These are phyloP conservation scores for Pristionchus exspectatus DNA, from an alignment of 2,888 invertebrate genomes.

Conservation along the genomic window DNA sequence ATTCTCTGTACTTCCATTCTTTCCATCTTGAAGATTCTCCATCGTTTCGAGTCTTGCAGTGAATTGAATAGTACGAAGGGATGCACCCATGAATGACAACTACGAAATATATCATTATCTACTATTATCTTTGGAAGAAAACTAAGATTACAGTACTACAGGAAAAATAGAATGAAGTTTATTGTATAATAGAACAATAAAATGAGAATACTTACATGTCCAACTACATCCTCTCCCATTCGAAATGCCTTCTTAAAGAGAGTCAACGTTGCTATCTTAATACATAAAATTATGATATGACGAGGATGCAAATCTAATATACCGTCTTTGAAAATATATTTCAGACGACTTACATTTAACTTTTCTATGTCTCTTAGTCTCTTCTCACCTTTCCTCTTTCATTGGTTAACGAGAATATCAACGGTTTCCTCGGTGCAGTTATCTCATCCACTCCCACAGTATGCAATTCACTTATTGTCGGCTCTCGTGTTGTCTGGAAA, in stretches of 20 bases:
- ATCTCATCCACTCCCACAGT: constrained; percentile 69
- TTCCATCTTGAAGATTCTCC: constrained; percentile 25
- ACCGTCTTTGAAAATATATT: not conserved
- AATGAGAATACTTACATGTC: constrained; percentile 79
- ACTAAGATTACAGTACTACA: not conserved
- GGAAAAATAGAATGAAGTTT: not conserved
- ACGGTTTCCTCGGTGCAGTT: constrained; percentile 65
- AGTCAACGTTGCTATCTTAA: constrained; percentile 90
- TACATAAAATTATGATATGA: too few relatives aligned
- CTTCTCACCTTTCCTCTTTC: constrained; percentile 53
- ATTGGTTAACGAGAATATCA: constrained; percentile 61
- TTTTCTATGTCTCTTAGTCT: not conserved
- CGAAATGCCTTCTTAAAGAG: constrained; percentile 96
- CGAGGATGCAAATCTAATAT: not conserved
- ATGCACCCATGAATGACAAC: constrained; percentile 16
- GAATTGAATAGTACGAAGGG: constrained; percentile 39
- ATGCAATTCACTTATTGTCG: constrained; percentile 57
- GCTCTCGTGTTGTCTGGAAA: constrained; percentile 28
- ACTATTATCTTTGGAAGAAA: not conserved
- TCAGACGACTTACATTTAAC: not conserved
- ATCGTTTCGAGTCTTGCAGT: not conserved
- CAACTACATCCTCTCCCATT: constrained; percentile 97
- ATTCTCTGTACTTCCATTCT: not conserved
- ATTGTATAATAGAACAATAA: not conserved
- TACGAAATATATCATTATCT: not conserved